phyloP scores from a whole-genome alignment of 2,888 invertebrate genomes.

The Zele albiditarsus region DNA sequence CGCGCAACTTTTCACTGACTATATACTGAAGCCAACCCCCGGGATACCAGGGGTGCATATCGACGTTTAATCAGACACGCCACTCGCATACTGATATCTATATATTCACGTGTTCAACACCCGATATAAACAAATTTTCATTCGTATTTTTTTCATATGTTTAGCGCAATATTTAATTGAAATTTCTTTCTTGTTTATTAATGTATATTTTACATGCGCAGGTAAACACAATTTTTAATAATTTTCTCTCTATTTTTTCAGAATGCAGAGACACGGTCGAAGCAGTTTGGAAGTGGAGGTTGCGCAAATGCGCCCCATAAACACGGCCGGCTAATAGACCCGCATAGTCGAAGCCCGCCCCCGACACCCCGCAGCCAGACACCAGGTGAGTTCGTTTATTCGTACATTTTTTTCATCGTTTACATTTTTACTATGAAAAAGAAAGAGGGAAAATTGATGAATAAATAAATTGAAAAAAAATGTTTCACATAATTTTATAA shows the following conservation, averaged over 20 bases:
- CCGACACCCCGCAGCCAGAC: slow-evolving; percentile 69
- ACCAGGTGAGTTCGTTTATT: slow-evolving; percentile 58
- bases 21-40: slow-evolving; percentile 14
- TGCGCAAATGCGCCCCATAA: slow-evolving; percentile 70
- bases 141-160: slow-evolving; percentile 2
- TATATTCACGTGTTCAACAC: slow-evolving; percentile 34
- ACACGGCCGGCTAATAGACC: slow-evolving; percentile 70
- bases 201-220: neutral
- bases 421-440: neutral
- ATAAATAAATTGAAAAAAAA: slow-evolving; percentile 8
- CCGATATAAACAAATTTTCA: slow-evolving; percentile 34
- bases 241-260: slow-evolving; percentile 54
- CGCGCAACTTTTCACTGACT: slow-evolving; percentile 35
- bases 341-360: slow-evolving; percentile 62
- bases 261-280: slow-evolving; percentile 68
- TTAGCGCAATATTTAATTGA: neutral
- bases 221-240: neutral
- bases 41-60: slow-evolving; percentile 50
- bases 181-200: too few relatives aligned
- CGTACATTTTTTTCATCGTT: slow-evolving; percentile 6
- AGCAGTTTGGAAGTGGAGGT: slow-evolving; percentile 69
- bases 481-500: neutral
- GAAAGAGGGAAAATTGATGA: neutral
- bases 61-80: slow-evolving; percentile 60
- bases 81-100: slow-evolving; percentile 51